These are phyloP conservation scores for Calliphora vicina DNA, from an alignment of 1,140 invertebrate species.

Conservation along the genomic window DNA sequence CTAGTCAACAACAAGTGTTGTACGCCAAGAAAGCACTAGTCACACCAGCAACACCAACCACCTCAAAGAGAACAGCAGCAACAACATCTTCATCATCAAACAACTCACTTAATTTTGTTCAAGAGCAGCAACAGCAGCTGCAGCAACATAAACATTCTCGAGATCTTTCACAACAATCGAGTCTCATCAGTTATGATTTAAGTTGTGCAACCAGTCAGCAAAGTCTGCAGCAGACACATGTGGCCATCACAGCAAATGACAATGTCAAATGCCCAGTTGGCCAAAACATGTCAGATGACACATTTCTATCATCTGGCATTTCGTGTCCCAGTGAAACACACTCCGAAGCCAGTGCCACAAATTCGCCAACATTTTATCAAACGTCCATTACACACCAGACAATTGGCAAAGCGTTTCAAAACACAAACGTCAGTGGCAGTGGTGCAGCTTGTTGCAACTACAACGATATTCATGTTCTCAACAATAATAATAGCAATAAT, in stretches of 20 bases:
- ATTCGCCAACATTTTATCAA: constrained; percentile 17
- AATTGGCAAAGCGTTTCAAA: constrained; percentile 21
- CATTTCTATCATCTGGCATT: constrained; percentile 60
- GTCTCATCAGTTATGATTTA: constrained; percentile 42
- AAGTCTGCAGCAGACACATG: constrained; percentile 19
- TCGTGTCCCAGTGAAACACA: constrained; percentile 48
- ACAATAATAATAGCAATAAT: neutral
- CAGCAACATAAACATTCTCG: neutral
- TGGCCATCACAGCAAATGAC: neutral
- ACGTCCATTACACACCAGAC: constrained; percentile 6
- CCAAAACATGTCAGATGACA: constrained; percentile 46
- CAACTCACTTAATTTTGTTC: neutral
- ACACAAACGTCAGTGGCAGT: neutral
- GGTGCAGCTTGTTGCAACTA: neutral
- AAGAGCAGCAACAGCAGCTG: neutral
- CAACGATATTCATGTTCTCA: neutral
- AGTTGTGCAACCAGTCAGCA: constrained; percentile 40
- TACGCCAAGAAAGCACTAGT: neutral
- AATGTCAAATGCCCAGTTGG: constrained; percentile 10
- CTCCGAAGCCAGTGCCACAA: constrained; percentile 37
- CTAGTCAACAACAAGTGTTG: neutral
- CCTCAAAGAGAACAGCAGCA: neutral
- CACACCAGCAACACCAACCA: neutral
- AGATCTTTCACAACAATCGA: constrained; percentile 46
- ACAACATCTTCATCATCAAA: neutral